Evolutionary conservation across 2,888 invertebrate genomes (phyloP).

Genomic region (Zygogramma bicolorata): DNA sequence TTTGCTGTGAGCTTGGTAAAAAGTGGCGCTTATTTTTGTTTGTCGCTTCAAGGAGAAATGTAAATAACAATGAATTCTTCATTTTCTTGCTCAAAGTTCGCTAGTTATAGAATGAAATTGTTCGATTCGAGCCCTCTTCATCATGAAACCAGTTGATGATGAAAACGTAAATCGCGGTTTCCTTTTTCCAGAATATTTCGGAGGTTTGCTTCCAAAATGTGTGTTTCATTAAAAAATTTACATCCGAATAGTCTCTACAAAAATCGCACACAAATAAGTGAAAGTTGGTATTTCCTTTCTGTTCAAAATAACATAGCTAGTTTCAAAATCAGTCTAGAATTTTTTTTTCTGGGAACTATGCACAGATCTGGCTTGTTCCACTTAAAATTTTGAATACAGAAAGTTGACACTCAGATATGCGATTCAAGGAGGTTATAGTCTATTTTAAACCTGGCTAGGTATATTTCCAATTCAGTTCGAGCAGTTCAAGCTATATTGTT

Average conservation of each 20-base stretch:
- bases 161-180: too few relatives aligned
- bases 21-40: not conserved
- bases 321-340: not conserved
- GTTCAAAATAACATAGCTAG: not conserved
- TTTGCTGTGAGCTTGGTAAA: slow-evolving; percentile 2
- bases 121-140: too few relatives aligned
- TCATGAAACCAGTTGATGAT: too few relatives aligned
- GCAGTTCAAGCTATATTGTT: slow-evolving; percentile 47
- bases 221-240: too few relatives aligned
- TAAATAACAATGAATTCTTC: not conserved
- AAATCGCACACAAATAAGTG: too few relatives aligned
- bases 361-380: not conserved
- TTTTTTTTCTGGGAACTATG: not conserved
- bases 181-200: too few relatives aligned
- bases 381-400: not conserved
- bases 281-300: too few relatives aligned
- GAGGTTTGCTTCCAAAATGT: too few relatives aligned
- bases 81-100: too few relatives aligned
- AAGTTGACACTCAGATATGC: slow-evolving; percentile 40
- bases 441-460: slow-evolving; percentile 58
- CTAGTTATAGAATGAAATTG: too few relatives aligned
- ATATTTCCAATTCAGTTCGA: slow-evolving; percentile 48
- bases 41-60: not conserved
- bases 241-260: too few relatives aligned
- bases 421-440: slow-evolving; percentile 58